Conservation (phyloP, 2,888 invertebrate genomes). For the Dicyrtoma fusca region DNA sequence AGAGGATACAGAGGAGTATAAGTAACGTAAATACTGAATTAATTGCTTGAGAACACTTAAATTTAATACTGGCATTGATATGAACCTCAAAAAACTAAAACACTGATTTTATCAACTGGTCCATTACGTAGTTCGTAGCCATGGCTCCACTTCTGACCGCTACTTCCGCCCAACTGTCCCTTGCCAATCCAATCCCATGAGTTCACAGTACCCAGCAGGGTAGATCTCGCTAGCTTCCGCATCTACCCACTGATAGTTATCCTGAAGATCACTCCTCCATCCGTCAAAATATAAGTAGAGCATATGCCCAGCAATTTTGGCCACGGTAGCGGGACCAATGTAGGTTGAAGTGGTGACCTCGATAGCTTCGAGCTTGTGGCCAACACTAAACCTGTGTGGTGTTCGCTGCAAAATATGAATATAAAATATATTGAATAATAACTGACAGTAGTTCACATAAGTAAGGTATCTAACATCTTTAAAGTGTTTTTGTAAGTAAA, state of each 20-base stretch:
- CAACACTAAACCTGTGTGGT: constrained; percentile 9
- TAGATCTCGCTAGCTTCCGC: constrained; percentile 8
- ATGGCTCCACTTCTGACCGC: no score
- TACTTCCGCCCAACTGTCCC: background rate
- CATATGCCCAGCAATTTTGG: constrained; percentile 20
- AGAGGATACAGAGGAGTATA: no score
- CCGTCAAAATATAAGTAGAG: constrained; percentile 16
- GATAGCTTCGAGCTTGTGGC: constrained; percentile 19
- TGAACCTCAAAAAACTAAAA: no score
- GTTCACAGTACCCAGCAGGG: constrained; percentile 20
- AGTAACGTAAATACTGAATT: no score
- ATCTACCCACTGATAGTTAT: constrained; percentile 30
- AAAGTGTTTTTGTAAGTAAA: no score
- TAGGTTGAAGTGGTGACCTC: background rate
- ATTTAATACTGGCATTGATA: no score
- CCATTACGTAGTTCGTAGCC: no score
- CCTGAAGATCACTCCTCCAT: background rate
- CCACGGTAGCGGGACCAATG: constrained; percentile 9
- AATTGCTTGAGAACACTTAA: no score
- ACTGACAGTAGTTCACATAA: no score
- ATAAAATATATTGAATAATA: no score
- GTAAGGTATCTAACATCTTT: no score
- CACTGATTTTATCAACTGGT: no score
- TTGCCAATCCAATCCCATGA: constrained; percentile 19
- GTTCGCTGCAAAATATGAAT: constrained; percentile 15